phyloP scores from a whole-genome alignment of 2,888 invertebrate species.

The Pyrochroa serraticornis region DNA sequence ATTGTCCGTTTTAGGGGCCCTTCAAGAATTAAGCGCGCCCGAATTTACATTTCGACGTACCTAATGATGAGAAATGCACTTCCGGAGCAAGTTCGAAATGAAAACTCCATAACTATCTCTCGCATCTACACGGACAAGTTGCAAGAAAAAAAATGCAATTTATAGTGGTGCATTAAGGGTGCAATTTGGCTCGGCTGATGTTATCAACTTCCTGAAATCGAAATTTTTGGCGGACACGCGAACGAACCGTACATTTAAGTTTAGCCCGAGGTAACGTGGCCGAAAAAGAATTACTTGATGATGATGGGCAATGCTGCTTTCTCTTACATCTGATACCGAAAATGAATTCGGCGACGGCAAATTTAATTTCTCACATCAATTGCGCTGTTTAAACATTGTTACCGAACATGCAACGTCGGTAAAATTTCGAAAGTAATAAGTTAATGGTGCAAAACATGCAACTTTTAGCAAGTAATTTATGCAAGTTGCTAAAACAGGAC shows the following conservation, averaged over 20 bases:
- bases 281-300: no score
- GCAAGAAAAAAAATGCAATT: slow-evolving; percentile 25
- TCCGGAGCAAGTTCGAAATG: slow-evolving; percentile 21
- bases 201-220: slow-evolving; percentile 30
- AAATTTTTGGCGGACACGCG: slow-evolving; percentile 3
- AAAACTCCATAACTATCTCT: slow-evolving; percentile 30
- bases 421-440: not conserved
- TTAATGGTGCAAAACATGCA: slow-evolving; percentile 2
- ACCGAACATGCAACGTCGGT: not conserved
- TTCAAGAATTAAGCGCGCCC: slow-evolving; percentile 20
- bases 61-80: slow-evolving; percentile 27
- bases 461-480: not conserved
- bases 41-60: slow-evolving; percentile 16
- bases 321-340: no score
- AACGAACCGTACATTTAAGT: not conserved
- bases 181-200: slow-evolving; percentile 33
- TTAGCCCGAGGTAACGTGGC: not conserved
- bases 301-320: no score
- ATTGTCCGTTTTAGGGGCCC: slow-evolving; percentile 24
- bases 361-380: not conserved
- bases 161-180: slow-evolving; percentile 32
- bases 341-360: not conserved
- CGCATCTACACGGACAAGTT: slow-evolving; percentile 23
- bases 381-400: slow-evolving; percentile 1
- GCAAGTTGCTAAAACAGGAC: no score